Percentiles rank a stretch among this genome's conserved stretches.
These are phyloP conservation scores for Nannoperca australis DNA, from an alignment of 2,797 vertebrate genomes.

Conservation along the genomic window DNA sequence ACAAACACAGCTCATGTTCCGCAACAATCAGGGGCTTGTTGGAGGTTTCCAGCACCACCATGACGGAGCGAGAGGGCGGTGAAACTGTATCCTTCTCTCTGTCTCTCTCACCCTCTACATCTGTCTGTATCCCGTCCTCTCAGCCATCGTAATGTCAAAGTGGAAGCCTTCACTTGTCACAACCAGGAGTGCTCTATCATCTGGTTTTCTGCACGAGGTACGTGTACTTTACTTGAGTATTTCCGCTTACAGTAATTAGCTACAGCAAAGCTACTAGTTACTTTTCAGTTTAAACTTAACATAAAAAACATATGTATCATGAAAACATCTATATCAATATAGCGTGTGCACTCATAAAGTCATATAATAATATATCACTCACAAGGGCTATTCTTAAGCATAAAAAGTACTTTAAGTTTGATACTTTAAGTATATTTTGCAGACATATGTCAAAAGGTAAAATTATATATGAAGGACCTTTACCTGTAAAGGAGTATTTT, in stretches of 20 bases:
- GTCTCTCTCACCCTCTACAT: slow-evolving; percentile 18
- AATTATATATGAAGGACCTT: not conserved
- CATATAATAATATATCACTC: not conserved
- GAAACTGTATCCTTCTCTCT: slow-evolving; percentile 65
- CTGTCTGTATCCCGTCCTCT: slow-evolving; percentile 20
- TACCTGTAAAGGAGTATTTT: not conserved
- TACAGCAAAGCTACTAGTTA: not conserved
- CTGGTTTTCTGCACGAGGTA: not conserved
- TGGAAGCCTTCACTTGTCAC: slow-evolving; percentile 17
- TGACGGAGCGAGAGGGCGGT: slow-evolving; percentile 35
- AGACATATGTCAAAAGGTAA: not conserved
- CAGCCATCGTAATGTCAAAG: slow-evolving; percentile 14
- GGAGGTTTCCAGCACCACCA: slow-evolving; percentile 45
- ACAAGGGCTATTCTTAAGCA: not conserved
- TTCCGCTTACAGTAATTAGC: not conserved
- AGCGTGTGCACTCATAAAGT: not conserved
- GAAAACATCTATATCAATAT: not conserved
- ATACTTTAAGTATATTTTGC: not conserved
- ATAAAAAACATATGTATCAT: not conserved
- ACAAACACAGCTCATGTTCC: slow-evolving; percentile 79
- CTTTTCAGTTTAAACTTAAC: not conserved
- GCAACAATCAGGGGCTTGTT: slow-evolving; percentile 82
- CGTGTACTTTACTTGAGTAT: not conserved
- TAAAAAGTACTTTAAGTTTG: not conserved
- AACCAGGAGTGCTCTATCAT: not conserved